Percentiles rank a stretch among this genome's conserved stretches.
phyloP scores from a whole-genome alignment of 2,888 invertebrate species.

The Drosophila percnosoma region DNA sequence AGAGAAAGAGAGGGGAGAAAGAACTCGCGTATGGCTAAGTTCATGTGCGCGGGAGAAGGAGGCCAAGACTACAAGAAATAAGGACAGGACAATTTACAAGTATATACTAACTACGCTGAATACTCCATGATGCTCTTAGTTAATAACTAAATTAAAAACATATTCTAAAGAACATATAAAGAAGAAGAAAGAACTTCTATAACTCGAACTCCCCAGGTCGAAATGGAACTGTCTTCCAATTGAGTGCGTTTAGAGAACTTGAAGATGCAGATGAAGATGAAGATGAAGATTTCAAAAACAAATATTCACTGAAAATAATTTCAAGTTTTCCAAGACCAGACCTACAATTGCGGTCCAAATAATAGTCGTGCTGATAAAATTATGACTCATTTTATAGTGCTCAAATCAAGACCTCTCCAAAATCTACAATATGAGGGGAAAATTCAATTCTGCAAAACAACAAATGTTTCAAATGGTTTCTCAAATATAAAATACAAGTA shows the following conservation, averaged over 20 bases:
- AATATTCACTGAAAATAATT: not conserved
- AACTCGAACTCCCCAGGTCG: not conserved
- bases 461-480: not conserved
- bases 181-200: not conserved
- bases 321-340: not conserved
- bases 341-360: not conserved
- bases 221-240: not conserved
- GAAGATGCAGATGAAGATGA: not conserved
- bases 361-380: not conserved
- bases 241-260: not conserved
- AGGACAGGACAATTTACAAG: slow-evolving; percentile 29
- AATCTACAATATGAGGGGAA: not conserved
- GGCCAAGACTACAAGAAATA: slow-evolving; percentile 42
- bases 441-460: not conserved
- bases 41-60: not conserved
- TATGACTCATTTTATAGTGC: not conserved
- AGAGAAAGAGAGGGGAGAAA: slow-evolving; percentile 4
- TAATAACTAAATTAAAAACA: not conserved
- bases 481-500: not conserved
- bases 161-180: not conserved
- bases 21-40: not conserved
- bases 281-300: not conserved
- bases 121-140: slow-evolving; percentile 15
- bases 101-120: slow-evolving; percentile 8
- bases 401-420: not conserved